Evolutionary conservation across 2,888 invertebrate genomes (phyloP), one percentile per base, ranked within the genome.

Genomic region (Euzophera pinguis): DNA sequence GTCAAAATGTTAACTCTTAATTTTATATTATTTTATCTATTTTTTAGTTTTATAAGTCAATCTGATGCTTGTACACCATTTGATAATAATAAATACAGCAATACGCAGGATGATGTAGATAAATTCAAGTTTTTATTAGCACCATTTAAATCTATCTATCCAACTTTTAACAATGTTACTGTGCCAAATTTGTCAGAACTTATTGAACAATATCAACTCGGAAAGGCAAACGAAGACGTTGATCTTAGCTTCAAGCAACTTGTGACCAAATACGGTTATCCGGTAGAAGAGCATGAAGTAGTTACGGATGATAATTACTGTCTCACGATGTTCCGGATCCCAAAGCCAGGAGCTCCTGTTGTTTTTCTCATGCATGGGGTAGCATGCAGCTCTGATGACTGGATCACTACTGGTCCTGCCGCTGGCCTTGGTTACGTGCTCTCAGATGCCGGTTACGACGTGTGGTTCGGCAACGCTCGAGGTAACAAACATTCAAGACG

Each of bases 391-490:
- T 93, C 95, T 1, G 91, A 93, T 1, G 93, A 93, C 71, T 96
- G 93, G 93, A 83, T 96, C 0, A 81, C 93, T 1, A 89, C 91
- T 53, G 93, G 93, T 14, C 92, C 85, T n/a, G 78, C 90, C 52
- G 88, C 91, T 61, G 91, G 80, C 71, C 75, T 71, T 12, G 94
- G 78, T 65, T 93, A 87, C 81, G 83, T 91, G 64, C 89, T 94
- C 43, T 84, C 92, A 0, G 90, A 92, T 57, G 70, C 75, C 8
- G 93, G 93, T 6, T 93, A 92, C 61, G 94, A 94, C 64, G 92
- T 94, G 1, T 96, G 95, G 96, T 62, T 96, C 58, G 95, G 94
- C 2, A 96, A 96, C 77, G 91, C 92, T 13, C 84, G 96, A 54
- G 96, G 96, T 8, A 96, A 95, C 71, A 91, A 90, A 0, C 92